Evolutionary conservation across 2,113 vertebrate genomes (phyloP).

Genomic region (Podarcis muralis): DNA sequence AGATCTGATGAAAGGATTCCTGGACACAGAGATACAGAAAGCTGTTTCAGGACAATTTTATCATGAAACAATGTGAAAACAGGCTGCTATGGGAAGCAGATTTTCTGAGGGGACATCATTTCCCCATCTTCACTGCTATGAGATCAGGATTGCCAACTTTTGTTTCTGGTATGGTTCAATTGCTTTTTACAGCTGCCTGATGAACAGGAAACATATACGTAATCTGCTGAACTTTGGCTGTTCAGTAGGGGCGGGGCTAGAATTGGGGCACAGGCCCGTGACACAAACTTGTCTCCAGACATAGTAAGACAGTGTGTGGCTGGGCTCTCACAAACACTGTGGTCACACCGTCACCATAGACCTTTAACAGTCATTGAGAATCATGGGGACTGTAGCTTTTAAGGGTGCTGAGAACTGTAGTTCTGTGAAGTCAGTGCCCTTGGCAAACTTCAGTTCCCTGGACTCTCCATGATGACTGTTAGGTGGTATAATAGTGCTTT

Average conservation of each 20-base stretch:
- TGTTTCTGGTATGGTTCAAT: neutral
- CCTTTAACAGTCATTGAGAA: too few species aligned
- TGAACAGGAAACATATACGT: neutral
- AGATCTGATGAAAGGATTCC: neutral
- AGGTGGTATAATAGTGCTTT: too few species aligned
- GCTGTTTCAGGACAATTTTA: neutral
- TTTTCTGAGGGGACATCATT: neutral
- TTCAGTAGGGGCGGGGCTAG: neutral
- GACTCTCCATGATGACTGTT: too few species aligned
- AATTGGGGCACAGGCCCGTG: too few species aligned
- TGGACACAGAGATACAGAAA: fast-evolving
- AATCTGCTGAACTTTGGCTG: neutral
- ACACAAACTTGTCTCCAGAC: too few species aligned
- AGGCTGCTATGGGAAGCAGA: neutral
- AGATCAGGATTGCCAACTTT: neutral
- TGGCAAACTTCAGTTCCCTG: too few species aligned
- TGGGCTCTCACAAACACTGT: too few species aligned
- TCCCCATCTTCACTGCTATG: neutral
- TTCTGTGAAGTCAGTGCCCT: too few species aligned
- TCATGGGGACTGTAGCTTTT: too few species aligned
- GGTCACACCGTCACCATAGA: too few species aligned
- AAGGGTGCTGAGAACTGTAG: too few species aligned
- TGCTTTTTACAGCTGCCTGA: neutral
- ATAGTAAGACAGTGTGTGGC: too few species aligned
- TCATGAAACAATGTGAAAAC: neutral